phyloP scores from a whole-genome alignment of 1,140 invertebrate species.

The Macrocentrus cingulum region DNA sequence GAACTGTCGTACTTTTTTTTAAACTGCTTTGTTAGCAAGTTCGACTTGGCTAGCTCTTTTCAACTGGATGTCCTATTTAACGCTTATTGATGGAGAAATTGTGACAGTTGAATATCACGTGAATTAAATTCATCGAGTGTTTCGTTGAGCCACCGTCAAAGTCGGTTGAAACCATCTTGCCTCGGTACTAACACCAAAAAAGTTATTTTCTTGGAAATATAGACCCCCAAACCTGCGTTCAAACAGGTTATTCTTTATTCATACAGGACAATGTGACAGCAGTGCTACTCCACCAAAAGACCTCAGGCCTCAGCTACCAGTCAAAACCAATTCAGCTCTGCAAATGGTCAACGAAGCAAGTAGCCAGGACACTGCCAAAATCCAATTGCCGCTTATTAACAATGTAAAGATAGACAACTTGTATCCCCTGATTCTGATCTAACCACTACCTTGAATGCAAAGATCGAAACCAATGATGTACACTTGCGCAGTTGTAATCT shows the following conservation, averaged over 20 bases:
- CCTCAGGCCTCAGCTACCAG: constrained; percentile 17
- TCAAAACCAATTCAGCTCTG: constrained; percentile 28
- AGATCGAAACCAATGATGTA: constrained; percentile 51
- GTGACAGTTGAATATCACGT: too few relatives aligned
- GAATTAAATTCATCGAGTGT: too few relatives aligned
- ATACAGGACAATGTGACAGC: constrained; percentile 46
- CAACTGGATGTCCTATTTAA: too few relatives aligned
- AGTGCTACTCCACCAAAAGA: constrained; percentile 41
- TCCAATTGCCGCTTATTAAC: constrained; percentile 46
- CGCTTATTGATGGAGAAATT: too few relatives aligned
- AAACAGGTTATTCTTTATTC: constrained; percentile 21
- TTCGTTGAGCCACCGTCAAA: constrained; percentile 57
- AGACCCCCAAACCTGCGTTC: too few relatives aligned
- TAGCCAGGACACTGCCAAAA: constrained; percentile 40
- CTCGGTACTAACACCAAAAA: constrained; percentile 19
- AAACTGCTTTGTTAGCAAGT: too few relatives aligned
- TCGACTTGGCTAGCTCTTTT: too few relatives aligned
- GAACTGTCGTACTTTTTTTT: too few relatives aligned
- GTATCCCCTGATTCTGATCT: constrained; percentile 77
- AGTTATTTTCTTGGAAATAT: neutral
- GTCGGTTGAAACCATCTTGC: constrained; percentile 41
- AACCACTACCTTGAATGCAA: constrained; percentile 48
- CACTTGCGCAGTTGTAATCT: constrained; percentile 39
- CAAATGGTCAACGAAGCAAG: constrained; percentile 44
- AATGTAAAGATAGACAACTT: constrained; percentile 66